These are phyloP conservation scores for Cariama cristata DNA, from an alignment of 2,113 vertebrate genomes.

Conservation along the genomic window DNA sequence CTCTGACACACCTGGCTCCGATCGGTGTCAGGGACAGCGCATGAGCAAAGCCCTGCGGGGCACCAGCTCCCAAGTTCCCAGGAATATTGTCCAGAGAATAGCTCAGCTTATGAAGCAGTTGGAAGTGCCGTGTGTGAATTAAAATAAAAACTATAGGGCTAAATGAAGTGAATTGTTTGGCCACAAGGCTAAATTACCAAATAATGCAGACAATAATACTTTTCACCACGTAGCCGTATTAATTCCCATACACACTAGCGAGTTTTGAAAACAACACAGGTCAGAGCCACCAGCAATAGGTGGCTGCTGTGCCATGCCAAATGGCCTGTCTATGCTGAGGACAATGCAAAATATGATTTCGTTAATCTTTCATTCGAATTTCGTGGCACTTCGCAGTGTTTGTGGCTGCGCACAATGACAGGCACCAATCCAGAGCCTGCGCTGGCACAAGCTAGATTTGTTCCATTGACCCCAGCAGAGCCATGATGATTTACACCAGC, in stretches of 20 bases:
- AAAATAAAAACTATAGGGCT: background rate
- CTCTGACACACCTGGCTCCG: background rate
- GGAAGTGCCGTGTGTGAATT: background rate
- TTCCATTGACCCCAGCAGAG: slow-evolving; percentile 52
- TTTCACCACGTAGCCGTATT: slow-evolving; percentile 40
- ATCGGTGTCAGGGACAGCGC: rapidly evolving
- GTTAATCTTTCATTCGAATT: slow-evolving; percentile 40
- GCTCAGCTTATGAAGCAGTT: background rate
- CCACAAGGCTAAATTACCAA: background rate
- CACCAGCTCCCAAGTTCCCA: background rate
- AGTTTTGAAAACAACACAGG: slow-evolving; percentile 6
- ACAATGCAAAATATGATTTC: slow-evolving; percentile 51
- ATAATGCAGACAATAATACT: slow-evolving; percentile 27
- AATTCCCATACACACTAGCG: background rate
- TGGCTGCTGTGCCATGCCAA: background rate
- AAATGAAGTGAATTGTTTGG: background rate
- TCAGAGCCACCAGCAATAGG: background rate
- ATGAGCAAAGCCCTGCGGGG: background rate
- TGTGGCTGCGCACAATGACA: slow-evolving; percentile 10
- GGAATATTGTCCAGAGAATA: background rate
- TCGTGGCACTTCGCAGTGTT: slow-evolving; percentile 5
- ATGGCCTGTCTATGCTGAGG: slow-evolving; percentile 12
- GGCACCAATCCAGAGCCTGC: slow-evolving; percentile 45
- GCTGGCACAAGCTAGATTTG: slow-evolving; percentile 3
- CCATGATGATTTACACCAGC: background rate